Evolutionary conservation across 2,888 invertebrate genomes (phyloP).

Genomic region (Phoronis australis): DNA sequence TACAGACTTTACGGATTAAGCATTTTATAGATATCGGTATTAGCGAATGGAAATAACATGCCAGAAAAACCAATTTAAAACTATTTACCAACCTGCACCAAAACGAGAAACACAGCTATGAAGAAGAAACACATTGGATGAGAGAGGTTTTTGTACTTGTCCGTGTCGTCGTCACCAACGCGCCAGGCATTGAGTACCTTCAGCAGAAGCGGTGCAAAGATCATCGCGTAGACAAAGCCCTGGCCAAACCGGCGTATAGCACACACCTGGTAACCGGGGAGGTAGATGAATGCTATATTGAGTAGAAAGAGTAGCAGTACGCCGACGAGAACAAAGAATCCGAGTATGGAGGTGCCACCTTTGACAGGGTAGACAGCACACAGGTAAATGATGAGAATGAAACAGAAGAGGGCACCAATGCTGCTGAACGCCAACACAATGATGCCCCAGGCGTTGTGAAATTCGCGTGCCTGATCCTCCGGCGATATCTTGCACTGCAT

Average conservation of each 20-base stretch:
- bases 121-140: constrained; percentile 49
- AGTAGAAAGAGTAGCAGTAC: constrained; percentile 51
- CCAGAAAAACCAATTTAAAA: too few relatives aligned
- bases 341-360: constrained; percentile 51
- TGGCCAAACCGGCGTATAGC: constrained; percentile 53
- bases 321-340: constrained; percentile 53
- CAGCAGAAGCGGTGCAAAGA: constrained; percentile 53
- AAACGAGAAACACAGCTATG: constrained; percentile 40
- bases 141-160: constrained; percentile 40
- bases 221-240: constrained; percentile 52
- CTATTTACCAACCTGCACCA: not conserved
- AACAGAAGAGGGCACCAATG: constrained; percentile 47
- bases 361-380: constrained; percentile 49
- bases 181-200: constrained; percentile 53
- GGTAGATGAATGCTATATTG: constrained; percentile 53
- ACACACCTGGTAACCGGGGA: constrained; percentile 49
- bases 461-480: too few relatives aligned
- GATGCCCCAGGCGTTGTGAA: constrained; percentile 50
- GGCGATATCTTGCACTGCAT: not conserved
- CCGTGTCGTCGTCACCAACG: constrained; percentile 32
- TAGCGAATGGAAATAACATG: too few relatives aligned
- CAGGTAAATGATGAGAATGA: constrained; percentile 51
- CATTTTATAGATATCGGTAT: too few relatives aligned
- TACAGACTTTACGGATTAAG: too few relatives aligned
- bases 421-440: constrained; percentile 44